Base-by-base conservation (phyloP, 2,888 invertebrate species). In the Andricus quercusramuli region DNA sequence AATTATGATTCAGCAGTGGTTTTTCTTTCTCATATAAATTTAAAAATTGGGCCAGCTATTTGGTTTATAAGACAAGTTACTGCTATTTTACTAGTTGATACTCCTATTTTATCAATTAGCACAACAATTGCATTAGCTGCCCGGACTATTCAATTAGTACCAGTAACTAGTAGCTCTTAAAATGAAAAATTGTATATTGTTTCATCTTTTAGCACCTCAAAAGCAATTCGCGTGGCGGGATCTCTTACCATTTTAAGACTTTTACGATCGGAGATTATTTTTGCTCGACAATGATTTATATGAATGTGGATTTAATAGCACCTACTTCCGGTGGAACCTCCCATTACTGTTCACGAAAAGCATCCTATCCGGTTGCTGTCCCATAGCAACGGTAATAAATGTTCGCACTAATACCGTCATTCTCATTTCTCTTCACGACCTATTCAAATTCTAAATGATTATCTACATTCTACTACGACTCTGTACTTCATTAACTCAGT, bases 231-330 rank as follows among this genome's bases (percentile, higher is more conserved):
- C 41, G 41, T 41, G 13, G 13, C 41, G 13, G 37, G 8, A 37
- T 37, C 37, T 6, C 37, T 37, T 37, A 0, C 37, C 11, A 41
- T 41, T 41, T 11, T 11, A 41, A 41, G 13, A 41, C 17, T 17
- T 41, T 44, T 68, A 37, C 44, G 44, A 68, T 41, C 78, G 65
- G 78, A 79, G 11, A 29, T 80, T 79, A 79, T 80, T 80, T 67
- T 77, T 79, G 78, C 76, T 78, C 78, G 80, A 80, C 67, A 78
- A 77, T 80, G 80, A 79, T 83, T 83, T 79, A 82, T 80, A 79
- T 59, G 68, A 68, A 70, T 62, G n/a, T 51, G 51, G 56, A 37
- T 76, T 76, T 76, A 56, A 59, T 32, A 59, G 76, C 32, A 76
- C 32, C 25, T 76, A 56, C n/a, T 76, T 59, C 59, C 59, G 56